These are phyloP conservation scores for Erinaceus europaeus DNA, from an alignment of 2,113 vertebrate genomes.

Conservation along the genomic window DNA sequence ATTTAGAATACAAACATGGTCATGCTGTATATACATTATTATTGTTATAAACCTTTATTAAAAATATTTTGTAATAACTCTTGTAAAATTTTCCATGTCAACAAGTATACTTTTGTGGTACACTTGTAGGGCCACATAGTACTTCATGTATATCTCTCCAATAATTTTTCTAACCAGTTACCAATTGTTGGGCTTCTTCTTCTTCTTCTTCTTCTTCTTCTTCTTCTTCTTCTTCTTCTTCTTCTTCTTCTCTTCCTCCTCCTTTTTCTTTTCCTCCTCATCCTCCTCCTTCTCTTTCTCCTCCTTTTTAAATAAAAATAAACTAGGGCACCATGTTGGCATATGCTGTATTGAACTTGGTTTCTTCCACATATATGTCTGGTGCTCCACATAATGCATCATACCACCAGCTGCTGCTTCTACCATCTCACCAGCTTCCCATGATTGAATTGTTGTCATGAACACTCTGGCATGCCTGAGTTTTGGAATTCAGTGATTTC, in stretches of 20 bases:
- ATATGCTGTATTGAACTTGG: too few species aligned
- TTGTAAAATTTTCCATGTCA: background rate
- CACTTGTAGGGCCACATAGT: background rate
- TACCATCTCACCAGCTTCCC: background rate
- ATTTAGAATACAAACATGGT: background rate
- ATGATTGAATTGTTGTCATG: accelerated
- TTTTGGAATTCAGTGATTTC: background rate
- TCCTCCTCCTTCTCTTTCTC: too few species aligned
- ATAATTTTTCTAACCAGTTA: background rate
- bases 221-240: too few species aligned
- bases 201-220: too few species aligned
- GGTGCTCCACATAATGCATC: too few species aligned
- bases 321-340: too few species aligned
- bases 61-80: background rate
- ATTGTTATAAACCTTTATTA: background rate
- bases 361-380: too few species aligned
- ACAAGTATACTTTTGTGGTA: background rate
- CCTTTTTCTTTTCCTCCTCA: too few species aligned
- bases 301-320: too few species aligned
- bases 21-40: background rate
- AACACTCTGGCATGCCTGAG: background rate
- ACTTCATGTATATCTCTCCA: background rate
- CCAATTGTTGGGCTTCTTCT: background rate
- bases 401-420: too few species aligned
- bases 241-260: too few species aligned